These are phyloP conservation scores for Syrphus vitripennis DNA, from an alignment of 2,888 invertebrate genomes.

Conservation along the genomic window DNA sequence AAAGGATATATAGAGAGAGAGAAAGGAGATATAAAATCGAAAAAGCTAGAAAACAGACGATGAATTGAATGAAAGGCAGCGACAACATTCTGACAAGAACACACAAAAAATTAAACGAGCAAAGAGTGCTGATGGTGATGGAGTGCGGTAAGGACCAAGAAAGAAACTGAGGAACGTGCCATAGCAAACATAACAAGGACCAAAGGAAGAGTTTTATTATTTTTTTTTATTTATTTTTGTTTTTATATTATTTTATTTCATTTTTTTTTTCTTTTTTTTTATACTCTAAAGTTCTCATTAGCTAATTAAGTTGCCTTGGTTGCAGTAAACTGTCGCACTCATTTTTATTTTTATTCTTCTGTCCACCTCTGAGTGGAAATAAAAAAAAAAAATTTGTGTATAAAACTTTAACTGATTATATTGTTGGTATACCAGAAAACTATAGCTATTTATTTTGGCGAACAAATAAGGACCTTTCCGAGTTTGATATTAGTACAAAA, in stretches of 20 bases:
- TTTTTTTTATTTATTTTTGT: neutral
- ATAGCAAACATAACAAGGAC: conserved; percentile 5
- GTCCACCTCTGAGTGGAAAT: conserved; percentile 7
- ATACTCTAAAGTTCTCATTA: conserved; percentile 58
- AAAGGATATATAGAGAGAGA: too few species aligned
- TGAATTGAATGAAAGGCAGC: conserved; percentile 51
- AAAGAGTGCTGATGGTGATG: conserved; percentile 10
- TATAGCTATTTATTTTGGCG: conserved; percentile 32
- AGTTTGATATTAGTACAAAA: too few species aligned
- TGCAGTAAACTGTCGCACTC: conserved; percentile 54
- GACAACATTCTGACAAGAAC: conserved; percentile 47
- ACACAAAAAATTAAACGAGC: neutral
- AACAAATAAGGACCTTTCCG: neutral
- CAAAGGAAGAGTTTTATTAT: conserved; percentile 4
- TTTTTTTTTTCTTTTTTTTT: conserved; percentile 15
- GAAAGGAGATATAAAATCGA: conserved; percentile 8
- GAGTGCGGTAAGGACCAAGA: conserved; percentile 5
- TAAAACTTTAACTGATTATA: conserved; percentile 31
- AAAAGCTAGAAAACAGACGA: conserved; percentile 40
- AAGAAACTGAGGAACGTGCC: conserved; percentile 4
- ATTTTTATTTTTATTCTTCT: neutral
- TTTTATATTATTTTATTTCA: neutral
- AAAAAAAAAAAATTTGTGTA: conserved; percentile 50
- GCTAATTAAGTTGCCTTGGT: conserved; percentile 68
- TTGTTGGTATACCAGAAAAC: neutral